Percentiles rank a stretch among this genome's conserved stretches.
Conservation (phyloP, 2,888 invertebrate species). For the Pachliopta kotzebuea region DNA sequence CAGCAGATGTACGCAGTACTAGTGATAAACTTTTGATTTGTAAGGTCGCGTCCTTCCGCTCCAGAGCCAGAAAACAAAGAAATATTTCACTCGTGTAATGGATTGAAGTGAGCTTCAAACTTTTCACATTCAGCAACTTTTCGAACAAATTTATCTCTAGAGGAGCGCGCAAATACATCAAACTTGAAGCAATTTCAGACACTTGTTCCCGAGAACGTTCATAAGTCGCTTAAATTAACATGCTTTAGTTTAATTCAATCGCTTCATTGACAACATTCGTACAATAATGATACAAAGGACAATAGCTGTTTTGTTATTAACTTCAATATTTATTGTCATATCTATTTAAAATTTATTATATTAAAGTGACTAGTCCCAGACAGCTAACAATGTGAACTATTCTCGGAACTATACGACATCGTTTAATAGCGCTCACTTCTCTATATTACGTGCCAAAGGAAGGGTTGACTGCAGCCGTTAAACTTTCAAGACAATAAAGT, state of each 20-base stretch:
- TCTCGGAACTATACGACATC: slow-evolving; percentile 10
- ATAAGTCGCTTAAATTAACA: slow-evolving; percentile 59
- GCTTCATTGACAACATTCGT: slow-evolving; percentile 1
- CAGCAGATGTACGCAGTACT: slow-evolving; percentile 34
- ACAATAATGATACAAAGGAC: not conserved
- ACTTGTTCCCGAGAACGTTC: slow-evolving; percentile 70
- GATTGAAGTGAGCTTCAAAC: slow-evolving; percentile 79
- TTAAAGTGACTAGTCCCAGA: slow-evolving; percentile 1
- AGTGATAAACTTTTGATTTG: slow-evolving; percentile 69
- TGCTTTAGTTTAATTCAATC: slow-evolving; percentile 26
- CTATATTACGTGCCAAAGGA: slow-evolving; percentile 41
- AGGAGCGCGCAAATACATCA: slow-evolving; percentile 75
- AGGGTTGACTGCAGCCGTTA: slow-evolving; percentile 53
- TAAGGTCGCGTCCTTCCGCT: slow-evolving; percentile 56
- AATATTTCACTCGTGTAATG: slow-evolving; percentile 80
- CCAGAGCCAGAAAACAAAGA: slow-evolving; percentile 75
- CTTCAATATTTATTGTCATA: not conserved
- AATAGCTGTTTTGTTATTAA: not conserved
- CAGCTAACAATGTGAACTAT: slow-evolving; percentile 16
- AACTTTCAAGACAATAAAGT: slow-evolving; percentile 67
- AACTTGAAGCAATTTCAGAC: slow-evolving; percentile 75
- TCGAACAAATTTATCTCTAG: slow-evolving; percentile 78
- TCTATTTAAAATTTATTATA: not conserved
- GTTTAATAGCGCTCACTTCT: slow-evolving; percentile 19
- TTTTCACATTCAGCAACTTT: slow-evolving; percentile 79